Conservation (phyloP, 2,888 invertebrate genomes). For the Choristoneura rosaceana region DNA sequence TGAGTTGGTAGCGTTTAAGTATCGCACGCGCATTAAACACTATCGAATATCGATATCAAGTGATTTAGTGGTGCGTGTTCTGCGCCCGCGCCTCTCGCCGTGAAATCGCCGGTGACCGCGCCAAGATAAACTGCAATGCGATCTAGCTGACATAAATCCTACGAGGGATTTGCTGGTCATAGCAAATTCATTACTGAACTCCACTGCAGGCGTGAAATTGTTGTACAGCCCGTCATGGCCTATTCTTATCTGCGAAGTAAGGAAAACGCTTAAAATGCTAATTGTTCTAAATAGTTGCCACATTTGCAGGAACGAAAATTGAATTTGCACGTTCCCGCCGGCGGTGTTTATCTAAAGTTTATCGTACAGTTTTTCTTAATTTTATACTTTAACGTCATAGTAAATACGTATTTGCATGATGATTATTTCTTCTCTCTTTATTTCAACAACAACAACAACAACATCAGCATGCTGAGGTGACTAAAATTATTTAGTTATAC, state of each 20-base stretch:
- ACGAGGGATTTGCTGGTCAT: slow-evolving; percentile 46
- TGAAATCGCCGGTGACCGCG: slow-evolving; percentile 55
- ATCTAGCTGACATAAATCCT: slow-evolving; percentile 48
- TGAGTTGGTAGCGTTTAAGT: slow-evolving; percentile 47
- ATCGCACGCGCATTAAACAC: slow-evolving; percentile 55
- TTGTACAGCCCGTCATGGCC: slow-evolving; percentile 36
- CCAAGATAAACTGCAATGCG: slow-evolving; percentile 54
- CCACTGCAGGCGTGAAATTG: slow-evolving; percentile 37
- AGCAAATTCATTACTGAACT: slow-evolving; percentile 41
- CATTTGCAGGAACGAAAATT: slow-evolving; percentile 24
- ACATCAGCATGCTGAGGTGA: too few species aligned
- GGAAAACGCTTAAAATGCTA: slow-evolving; percentile 30
- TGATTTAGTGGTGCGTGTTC: slow-evolving; percentile 60
- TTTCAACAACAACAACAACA: too few species aligned
- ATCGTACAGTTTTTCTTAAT: background rate
- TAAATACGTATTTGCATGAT: background rate
- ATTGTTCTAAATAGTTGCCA: slow-evolving; percentile 33
- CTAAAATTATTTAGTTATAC: too few species aligned
- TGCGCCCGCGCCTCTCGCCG: slow-evolving; percentile 49
- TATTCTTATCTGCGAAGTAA: slow-evolving; percentile 36
- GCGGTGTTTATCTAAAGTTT: slow-evolving; percentile 11
- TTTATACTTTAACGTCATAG: background rate
- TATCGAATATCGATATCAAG: slow-evolving; percentile 59
- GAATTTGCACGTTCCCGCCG: slow-evolving; percentile 22
- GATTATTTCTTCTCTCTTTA: background rate